Percentiles rank a stretch among this genome's conserved stretches.
Conservation (phyloP, 2,797 vertebrate genomes). For the Fistularia tabacaria region DNA sequence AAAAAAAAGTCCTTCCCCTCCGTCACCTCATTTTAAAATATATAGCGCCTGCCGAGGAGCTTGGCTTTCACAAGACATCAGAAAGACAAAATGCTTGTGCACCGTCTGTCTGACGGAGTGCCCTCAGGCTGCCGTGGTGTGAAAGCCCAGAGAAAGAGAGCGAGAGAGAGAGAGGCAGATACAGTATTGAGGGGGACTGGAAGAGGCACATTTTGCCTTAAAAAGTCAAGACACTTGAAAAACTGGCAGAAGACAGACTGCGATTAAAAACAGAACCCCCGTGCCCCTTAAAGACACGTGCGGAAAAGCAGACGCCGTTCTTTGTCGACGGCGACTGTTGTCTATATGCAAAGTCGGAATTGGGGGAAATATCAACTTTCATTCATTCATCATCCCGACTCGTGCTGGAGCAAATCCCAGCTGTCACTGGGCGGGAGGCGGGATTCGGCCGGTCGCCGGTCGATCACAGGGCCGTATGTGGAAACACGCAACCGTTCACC, state of each 20-base stretch:
- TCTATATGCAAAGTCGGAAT: too few species aligned
- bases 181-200: not conserved
- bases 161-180: not conserved
- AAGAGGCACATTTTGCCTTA: constrained; percentile 25
- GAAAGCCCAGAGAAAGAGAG: constrained; percentile 27
- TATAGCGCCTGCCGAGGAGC: constrained; percentile 44
- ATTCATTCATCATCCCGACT: too few species aligned
- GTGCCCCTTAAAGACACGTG: constrained; percentile 36
- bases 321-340: too few species aligned
- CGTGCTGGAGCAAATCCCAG: too few species aligned
- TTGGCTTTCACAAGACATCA: constrained; percentile 49
- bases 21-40: constrained; percentile 35
- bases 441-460: too few species aligned
- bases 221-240: constrained; percentile 52
- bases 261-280: constrained; percentile 30
- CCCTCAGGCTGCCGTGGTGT: constrained; percentile 46
- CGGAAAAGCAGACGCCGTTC: constrained; percentile 4
- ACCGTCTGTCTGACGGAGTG: constrained; percentile 52
- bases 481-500: too few species aligned
- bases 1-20: constrained; percentile 28
- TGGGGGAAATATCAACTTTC: too few species aligned
- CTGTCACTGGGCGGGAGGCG: too few species aligned
- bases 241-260: constrained; percentile 23
- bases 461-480: too few species aligned
- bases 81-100: constrained; percentile 55